Conservation (phyloP, 1,140 invertebrate species). For the Lepidurus couesii region DNA sequence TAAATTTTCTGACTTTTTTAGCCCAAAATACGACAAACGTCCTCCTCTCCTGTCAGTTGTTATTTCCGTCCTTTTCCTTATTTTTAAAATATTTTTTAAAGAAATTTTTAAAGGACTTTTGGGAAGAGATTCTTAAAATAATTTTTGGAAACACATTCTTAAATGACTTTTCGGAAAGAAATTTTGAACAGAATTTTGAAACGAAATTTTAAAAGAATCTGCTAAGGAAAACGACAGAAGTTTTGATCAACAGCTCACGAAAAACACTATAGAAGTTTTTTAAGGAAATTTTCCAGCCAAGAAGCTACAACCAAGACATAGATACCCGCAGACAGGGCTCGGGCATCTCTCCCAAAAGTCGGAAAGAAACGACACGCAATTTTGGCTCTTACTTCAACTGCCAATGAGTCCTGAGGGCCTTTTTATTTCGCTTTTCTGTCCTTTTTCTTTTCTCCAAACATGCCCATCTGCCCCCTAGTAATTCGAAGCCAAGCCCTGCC, state of each 20-base stretch:
- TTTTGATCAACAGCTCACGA: background rate
- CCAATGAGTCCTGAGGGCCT: constrained; percentile 9
- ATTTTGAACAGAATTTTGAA: background rate
- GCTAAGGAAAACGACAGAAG: background rate
- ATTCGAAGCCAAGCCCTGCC: constrained; percentile 2
- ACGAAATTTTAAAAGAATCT: background rate
- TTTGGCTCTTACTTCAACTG: constrained; percentile 2
- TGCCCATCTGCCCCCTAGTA: background rate
- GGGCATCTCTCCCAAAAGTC: background rate
- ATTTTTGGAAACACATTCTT: background rate
- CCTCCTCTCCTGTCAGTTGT: no score
- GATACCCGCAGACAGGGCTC: no score
- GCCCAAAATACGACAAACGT: no score
- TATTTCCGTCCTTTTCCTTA: background rate
- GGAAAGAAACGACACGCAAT: background rate
- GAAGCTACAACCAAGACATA: no score
- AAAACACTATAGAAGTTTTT: background rate
- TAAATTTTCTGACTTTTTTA: no score
- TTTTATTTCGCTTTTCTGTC: background rate
- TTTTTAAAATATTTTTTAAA: background rate
- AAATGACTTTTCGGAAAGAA: background rate
- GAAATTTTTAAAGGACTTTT: background rate
- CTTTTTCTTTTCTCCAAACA: background rate
- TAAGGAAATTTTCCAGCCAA: background rate
- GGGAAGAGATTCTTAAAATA: background rate